Conservation (phyloP, 2,888 invertebrate species). For the Eupithecia exiguata region DNA sequence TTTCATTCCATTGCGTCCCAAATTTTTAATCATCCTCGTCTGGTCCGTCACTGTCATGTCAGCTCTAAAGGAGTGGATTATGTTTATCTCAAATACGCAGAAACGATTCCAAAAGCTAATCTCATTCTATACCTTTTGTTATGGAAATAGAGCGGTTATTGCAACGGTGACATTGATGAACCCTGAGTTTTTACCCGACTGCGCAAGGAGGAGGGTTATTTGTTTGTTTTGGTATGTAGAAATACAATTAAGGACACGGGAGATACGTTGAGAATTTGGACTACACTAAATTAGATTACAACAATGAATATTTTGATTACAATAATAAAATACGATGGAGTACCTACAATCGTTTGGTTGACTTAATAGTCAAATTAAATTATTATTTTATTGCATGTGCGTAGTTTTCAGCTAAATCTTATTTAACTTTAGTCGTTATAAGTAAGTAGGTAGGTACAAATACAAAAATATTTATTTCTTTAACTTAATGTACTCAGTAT, state of each 20-base stretch:
- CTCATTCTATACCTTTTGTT: neutral
- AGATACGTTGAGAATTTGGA: neutral
- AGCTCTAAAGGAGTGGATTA: neutral
- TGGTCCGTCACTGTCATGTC: slow-evolving; percentile 2
- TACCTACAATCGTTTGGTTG: neutral
- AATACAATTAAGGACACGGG: neutral
- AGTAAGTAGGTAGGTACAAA: no score
- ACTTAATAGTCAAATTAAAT: no score
- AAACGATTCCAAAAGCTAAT: neutral
- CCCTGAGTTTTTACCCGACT: neutral
- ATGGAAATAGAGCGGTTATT: neutral
- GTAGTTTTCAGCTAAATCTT: no score
- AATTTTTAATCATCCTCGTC: slow-evolving; percentile 10
- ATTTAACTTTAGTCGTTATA: no score
- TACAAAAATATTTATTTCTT: no score
- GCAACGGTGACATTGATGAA: neutral
- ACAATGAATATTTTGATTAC: neutral
- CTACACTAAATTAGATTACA: neutral
- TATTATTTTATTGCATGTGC: no score
- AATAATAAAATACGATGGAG: neutral
- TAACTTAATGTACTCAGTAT: no score
- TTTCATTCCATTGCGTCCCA: slow-evolving; percentile 7
- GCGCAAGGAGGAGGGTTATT: neutral
- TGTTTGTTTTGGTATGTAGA: neutral
- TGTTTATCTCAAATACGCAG: slow-evolving; percentile 5